Evolutionary conservation across 2,888 invertebrate species (phyloP).

Genomic region (Agrochola lychnidis): DNA sequence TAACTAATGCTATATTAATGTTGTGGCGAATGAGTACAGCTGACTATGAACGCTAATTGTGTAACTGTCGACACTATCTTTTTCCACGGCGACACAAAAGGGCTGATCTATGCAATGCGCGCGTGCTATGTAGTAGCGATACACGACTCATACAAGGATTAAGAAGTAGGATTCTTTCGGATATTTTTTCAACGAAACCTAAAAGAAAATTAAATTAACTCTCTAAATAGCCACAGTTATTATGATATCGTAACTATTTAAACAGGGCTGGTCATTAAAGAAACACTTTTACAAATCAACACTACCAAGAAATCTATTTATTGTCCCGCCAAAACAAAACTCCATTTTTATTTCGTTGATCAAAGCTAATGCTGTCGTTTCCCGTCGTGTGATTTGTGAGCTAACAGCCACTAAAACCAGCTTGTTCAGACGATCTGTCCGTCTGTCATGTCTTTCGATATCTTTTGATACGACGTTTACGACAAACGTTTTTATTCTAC

Average conservation of each 20-base stretch:
- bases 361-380: slow-evolving; percentile 38
- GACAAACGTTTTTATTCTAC: slow-evolving; percentile 34
- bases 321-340: slow-evolving; percentile 33
- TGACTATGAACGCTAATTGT: too few relatives aligned
- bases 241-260: not conserved
- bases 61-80: too few relatives aligned
- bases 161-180: not conserved
- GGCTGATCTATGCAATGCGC: too few relatives aligned
- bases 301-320: slow-evolving; percentile 12
- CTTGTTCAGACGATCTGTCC: slow-evolving; percentile 15
- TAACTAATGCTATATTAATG: too few relatives aligned
- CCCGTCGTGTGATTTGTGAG: slow-evolving; percentile 19
- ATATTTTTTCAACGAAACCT: not conserved
- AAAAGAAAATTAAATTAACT: not conserved
- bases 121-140: too few relatives aligned
- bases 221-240: not conserved
- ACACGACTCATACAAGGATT: not conserved
- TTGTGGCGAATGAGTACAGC: too few relatives aligned
- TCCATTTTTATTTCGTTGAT: slow-evolving; percentile 48
- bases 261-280: slow-evolving; percentile 4
- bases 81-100: too few relatives aligned
- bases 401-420: slow-evolving; percentile 35
- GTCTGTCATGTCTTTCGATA: slow-evolving; percentile 34
- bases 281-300: slow-evolving; percentile 17
- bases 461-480: slow-evolving; percentile 42